Percentiles rank a stretch among this genome's conserved stretches.
phyloP scores from a whole-genome alignment of 1,140 invertebrate species.

The Oryzaephilus surinamensis region DNA sequence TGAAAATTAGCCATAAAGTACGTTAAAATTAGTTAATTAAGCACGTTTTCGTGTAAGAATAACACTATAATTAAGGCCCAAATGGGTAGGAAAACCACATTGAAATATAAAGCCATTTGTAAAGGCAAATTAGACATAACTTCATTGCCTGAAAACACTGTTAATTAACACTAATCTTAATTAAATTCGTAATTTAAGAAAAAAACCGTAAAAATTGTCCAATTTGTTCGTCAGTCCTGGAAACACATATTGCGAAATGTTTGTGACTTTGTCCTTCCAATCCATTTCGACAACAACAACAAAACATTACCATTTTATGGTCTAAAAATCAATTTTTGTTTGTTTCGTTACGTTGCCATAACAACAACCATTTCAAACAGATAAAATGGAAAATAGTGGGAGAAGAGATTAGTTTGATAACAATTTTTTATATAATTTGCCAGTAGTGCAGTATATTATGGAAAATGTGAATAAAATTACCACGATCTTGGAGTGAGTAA shows the following conservation, averaged over 20 bases:
- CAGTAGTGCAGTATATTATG: too few species aligned
- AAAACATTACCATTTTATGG: neutral
- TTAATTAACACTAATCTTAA: conserved; percentile 8
- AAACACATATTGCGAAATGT: conserved; percentile 27
- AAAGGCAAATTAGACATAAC: conserved; percentile 57
- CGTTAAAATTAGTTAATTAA: conserved; percentile 5
- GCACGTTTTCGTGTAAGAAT: conserved; percentile 54
- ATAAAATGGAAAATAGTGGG: neutral
- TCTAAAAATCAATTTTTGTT: too few species aligned
- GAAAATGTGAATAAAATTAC: too few species aligned
- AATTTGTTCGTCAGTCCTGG: conserved; percentile 23
- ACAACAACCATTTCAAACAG: neutral
- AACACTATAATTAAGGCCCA: conserved; percentile 55
- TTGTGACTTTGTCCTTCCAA: conserved; percentile 28
- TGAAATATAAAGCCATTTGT: conserved; percentile 76
- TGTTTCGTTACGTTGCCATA: too few species aligned
- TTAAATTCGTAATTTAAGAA: conserved; percentile 7
- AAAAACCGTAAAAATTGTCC: conserved; percentile 17
- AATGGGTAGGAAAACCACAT: conserved; percentile 59
- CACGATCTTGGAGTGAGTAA: too few species aligned
- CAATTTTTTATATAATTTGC: neutral
- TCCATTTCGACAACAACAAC: conserved; percentile 15
- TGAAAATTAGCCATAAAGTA: neutral
- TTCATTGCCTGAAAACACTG: conserved; percentile 27
- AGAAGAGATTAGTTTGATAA: neutral